A percentile compares a stretch with the other conserved stretches of the same genome.
These are phyloP conservation scores for Pachypeltis micranthus DNA, from an alignment of 1,140 invertebrate species.

Conservation along the genomic window DNA sequence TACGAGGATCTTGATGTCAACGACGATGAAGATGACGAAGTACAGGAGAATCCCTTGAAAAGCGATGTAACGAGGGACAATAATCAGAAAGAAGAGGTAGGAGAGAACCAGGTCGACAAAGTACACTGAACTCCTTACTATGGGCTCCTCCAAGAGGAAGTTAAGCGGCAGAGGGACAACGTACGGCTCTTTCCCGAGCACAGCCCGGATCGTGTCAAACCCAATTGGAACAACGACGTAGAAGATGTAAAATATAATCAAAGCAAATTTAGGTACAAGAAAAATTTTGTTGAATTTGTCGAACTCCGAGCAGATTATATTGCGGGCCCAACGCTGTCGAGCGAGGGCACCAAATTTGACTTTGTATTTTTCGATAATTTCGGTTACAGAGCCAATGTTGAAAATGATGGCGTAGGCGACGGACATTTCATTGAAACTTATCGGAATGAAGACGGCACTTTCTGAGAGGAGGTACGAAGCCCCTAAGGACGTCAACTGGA, in stretches of 20 bases:
- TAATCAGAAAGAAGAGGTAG: background rate
- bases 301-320: background rate
- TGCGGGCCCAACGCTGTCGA: background rate
- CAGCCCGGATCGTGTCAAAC: background rate
- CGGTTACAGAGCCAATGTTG: background rate
- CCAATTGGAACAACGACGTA: background rate
- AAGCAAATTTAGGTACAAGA: background rate
- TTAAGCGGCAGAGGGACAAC: background rate
- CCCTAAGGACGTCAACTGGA: background rate
- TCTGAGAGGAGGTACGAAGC: background rate
- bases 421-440: background rate
- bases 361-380: background rate
- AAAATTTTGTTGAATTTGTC: background rate
- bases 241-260: background rate
- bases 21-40: background rate
- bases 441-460: background rate
- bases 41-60: background rate
- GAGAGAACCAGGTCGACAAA: background rate
- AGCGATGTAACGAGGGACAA: background rate
- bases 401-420: background rate
- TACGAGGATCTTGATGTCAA: background rate
- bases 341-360: background rate
- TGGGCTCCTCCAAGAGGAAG: background rate
- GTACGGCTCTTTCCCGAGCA: background rate
- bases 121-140: background rate